Evolutionary conservation across 2,113 vertebrate species (phyloP).

Genomic region (Cyprinodon tularosa): DNA sequence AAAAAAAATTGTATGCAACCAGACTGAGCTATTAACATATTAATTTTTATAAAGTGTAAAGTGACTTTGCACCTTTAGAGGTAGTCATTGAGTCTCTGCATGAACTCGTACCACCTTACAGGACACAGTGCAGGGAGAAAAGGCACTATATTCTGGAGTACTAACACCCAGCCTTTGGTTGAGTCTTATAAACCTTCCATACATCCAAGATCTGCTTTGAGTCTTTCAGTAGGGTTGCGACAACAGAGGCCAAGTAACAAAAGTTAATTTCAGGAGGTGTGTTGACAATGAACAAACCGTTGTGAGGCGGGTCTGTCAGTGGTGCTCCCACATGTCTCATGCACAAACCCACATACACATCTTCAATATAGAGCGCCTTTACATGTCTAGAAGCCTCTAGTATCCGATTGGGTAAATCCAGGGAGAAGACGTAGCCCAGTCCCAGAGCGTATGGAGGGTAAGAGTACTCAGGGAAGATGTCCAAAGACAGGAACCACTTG

Average conservation of each 20-base stretch:
- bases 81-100: neutral
- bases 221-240: constrained; percentile 15
- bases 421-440: constrained; percentile 58
- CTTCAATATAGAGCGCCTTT: constrained; percentile 55
- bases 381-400: constrained; percentile 39
- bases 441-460: constrained; percentile 49
- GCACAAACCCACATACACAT: constrained; percentile 63
- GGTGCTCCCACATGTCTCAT: constrained; percentile 42
- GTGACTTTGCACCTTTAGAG: neutral
- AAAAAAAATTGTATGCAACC: too few species aligned
- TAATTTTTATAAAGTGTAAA: too few species aligned
- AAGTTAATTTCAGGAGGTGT: fast-evolving
- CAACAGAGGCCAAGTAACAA: constrained; percentile 52
- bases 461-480: neutral
- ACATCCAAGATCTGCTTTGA: constrained; percentile 25
- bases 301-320: constrained; percentile 31
- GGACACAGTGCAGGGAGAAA: neutral
- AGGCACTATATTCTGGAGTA: neutral
- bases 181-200: constrained; percentile 35
- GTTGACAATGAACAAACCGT: neutral
- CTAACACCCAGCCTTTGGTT: constrained; percentile 14
- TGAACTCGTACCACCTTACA: neutral
- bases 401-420: constrained; percentile 54
- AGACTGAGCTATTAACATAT: too few species aligned
- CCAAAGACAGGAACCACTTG: constrained; percentile 54